Evolutionary conservation across 2,113 vertebrate species (phyloP).

Genomic region (Gopherus flavomarginatus): DNA sequence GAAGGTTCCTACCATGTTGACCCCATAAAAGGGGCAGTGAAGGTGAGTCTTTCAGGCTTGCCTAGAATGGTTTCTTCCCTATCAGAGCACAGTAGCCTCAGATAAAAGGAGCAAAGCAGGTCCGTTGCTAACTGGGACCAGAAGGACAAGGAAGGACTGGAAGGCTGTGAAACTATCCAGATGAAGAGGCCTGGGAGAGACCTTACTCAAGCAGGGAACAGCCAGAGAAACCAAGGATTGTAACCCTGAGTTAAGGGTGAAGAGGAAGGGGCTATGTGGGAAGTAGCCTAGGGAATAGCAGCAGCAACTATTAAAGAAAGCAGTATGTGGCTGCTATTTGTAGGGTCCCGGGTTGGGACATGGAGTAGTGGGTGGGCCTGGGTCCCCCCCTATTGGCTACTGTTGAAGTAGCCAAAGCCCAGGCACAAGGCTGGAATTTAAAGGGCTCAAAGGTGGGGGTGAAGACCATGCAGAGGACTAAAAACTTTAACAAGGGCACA

Average conservation of each 20-base stretch:
- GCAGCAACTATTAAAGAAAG: neutral
- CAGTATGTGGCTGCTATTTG: neutral
- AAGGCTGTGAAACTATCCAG: neutral
- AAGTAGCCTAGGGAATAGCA: too few relatives aligned
- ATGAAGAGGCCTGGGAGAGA: neutral
- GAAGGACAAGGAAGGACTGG: neutral
- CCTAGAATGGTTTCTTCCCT: neutral
- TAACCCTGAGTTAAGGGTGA: too few relatives aligned
- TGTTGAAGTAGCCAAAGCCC: too few relatives aligned
- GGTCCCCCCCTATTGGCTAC: too few relatives aligned
- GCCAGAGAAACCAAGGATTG: too few relatives aligned
- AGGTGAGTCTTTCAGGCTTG: neutral
- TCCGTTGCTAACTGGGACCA: neutral
- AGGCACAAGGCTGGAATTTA: neutral
- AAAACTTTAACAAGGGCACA: neutral
- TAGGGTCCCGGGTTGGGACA: neutral
- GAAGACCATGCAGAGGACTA: neutral
- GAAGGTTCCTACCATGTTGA: neutral
- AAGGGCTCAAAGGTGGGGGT: neutral
- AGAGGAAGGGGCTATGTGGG: too few relatives aligned
- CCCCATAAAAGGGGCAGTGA: neutral
- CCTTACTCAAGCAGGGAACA: neutral
- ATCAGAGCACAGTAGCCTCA: neutral
- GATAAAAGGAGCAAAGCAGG: neutral
- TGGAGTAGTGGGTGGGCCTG: neutral